phyloP scores from a whole-genome alignment of 2,113 vertebrate species.

The Panthera uncia region DNA sequence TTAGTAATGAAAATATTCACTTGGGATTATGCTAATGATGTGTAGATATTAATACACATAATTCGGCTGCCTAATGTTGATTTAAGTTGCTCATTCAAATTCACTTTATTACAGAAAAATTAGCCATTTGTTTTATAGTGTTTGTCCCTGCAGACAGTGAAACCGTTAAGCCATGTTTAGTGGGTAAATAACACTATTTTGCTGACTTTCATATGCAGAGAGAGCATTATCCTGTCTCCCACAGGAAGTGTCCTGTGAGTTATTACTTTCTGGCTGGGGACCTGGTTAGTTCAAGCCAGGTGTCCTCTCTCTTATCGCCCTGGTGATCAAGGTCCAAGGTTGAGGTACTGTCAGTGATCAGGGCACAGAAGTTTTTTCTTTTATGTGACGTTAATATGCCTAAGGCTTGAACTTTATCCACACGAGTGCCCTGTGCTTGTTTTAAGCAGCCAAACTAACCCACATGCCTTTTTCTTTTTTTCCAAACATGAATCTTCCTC shows the following conservation, averaged over 20 bases:
- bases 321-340: neutral
- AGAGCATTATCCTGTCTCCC: neutral
- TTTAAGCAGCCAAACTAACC: neutral
- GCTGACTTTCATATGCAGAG: neutral
- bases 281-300: neutral
- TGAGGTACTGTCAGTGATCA: neutral
- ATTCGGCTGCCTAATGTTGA: conserved; percentile 74
- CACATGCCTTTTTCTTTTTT: neutral
- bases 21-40: conserved; percentile 71
- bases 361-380: neutral
- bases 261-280: neutral
- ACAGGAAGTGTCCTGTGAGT: neutral
- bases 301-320: neutral
- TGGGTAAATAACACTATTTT: conserved; percentile 55
- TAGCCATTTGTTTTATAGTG: conserved; percentile 51
- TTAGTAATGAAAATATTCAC: conserved; percentile 65
- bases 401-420: conserved; percentile 15
- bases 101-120: conserved; percentile 68
- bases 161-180: conserved; percentile 45
- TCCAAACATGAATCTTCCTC: neutral
- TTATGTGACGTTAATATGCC: neutral
- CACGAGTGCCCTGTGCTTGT: neutral
- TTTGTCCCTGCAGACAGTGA: neutral
- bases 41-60: conserved; percentile 73
- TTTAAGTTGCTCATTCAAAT: conserved; percentile 77